Percentiles rank a stretch among this genome's conserved stretches.
These are phyloP conservation scores for Myripristis jacobus DNA, from an alignment of 2,797 vertebrate genomes.

Conservation along the genomic window DNA sequence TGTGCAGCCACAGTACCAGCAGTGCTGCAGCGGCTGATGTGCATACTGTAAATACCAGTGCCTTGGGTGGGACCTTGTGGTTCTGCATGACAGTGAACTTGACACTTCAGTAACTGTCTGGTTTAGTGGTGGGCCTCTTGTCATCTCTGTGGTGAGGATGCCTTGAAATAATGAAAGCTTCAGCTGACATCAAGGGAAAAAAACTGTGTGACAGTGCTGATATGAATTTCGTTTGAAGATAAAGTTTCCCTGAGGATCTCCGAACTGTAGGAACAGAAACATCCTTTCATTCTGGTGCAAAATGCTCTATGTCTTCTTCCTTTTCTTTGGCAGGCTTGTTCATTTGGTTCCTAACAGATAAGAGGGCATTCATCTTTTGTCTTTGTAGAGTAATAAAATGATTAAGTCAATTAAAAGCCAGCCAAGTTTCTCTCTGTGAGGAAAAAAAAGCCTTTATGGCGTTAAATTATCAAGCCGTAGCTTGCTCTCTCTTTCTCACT, in stretches of 20 bases:
- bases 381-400: slow-evolving; percentile 74
- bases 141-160: slow-evolving; percentile 35
- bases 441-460: slow-evolving; percentile 54
- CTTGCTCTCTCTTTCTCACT: slow-evolving; percentile 23
- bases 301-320: slow-evolving; percentile 35
- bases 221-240: slow-evolving; percentile 69
- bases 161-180: slow-evolving; percentile 63
- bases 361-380: slow-evolving; percentile 75
- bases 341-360: slow-evolving; percentile 74
- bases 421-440: slow-evolving; percentile 57
- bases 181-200: slow-evolving; percentile 61
- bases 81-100: not conserved
- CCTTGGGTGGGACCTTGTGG: slow-evolving; percentile 8
- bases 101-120: slow-evolving; percentile 7
- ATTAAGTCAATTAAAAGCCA: slow-evolving; percentile 77
- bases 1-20: not conserved
- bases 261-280: slow-evolving; percentile 49
- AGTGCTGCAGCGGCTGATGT: not conserved
- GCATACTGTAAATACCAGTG: not conserved
- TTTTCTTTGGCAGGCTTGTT: slow-evolving; percentile 56
- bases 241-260: slow-evolving; percentile 63
- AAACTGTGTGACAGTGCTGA: slow-evolving; percentile 42
- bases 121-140: slow-evolving; percentile 19
- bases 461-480: slow-evolving; percentile 56
- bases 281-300: slow-evolving; percentile 52